These are phyloP conservation scores for Tiliacea aurago DNA, from an alignment of 2,888 invertebrate genomes.

Conservation along the genomic window DNA sequence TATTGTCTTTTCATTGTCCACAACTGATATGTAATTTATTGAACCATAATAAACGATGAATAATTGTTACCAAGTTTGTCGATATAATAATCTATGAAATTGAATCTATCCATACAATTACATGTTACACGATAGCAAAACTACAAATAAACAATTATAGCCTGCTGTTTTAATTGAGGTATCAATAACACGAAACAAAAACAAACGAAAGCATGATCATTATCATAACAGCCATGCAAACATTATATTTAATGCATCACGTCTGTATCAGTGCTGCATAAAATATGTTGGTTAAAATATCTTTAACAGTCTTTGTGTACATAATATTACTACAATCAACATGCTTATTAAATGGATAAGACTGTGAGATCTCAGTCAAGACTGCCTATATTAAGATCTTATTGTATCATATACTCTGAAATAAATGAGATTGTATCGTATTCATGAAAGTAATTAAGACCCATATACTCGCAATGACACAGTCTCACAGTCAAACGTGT, in stretches of 20 bases:
- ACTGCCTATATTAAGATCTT: neutral
- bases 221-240: slow-evolving; percentile 28
- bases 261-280: neutral
- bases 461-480: neutral
- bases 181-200: slow-evolving; percentile 22
- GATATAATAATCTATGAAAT: neutral
- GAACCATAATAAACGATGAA: neutral
- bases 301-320: neutral
- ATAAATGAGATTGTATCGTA: too few relatives aligned
- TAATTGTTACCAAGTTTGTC: neutral
- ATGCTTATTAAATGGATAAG: neutral
- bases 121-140: slow-evolving; percentile 8
- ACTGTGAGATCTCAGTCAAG: neutral
- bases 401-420: too few relatives aligned
- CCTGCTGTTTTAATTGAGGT: slow-evolving; percentile 9
- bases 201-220: slow-evolving; percentile 21
- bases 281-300: neutral
- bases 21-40: neutral
- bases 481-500: neutral
- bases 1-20: neutral
- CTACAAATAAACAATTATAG: slow-evolving; percentile 21
- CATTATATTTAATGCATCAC: neutral
- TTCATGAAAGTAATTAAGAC: neutral
- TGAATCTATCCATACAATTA: slow-evolving; percentile 11
- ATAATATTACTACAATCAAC: neutral